A percentile compares a stretch with the other conserved stretches of the same genome.
These are phyloP conservation scores for Drosophila colorata DNA, from an alignment of 2,888 invertebrate genomes.

Conservation along the genomic window DNA sequence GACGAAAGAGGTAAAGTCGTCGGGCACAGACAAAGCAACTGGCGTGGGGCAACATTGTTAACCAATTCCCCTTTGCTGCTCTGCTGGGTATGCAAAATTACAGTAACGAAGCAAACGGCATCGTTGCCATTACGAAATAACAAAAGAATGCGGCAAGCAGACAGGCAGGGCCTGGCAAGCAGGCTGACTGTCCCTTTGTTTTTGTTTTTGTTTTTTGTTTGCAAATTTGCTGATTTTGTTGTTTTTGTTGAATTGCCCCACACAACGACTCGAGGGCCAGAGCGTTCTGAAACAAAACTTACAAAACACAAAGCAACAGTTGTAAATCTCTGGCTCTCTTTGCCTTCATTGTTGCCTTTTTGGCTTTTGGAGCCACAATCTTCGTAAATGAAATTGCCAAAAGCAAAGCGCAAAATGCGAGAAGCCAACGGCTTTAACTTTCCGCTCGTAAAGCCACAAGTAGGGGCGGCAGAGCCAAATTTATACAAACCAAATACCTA, in stretches of 20 bases:
- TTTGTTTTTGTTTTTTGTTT: slow-evolving; percentile 40
- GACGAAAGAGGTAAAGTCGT: slow-evolving; percentile 14
- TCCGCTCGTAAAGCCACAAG: slow-evolving; percentile 51
- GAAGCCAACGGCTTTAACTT: slow-evolving; percentile 61
- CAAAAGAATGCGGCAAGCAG: slow-evolving; percentile 70
- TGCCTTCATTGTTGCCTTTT: slow-evolving; percentile 16
- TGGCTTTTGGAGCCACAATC: slow-evolving; percentile 43
- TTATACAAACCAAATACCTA: slow-evolving; percentile 17
- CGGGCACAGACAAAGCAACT: slow-evolving; percentile 17
- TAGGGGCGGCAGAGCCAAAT: slow-evolving; percentile 36
- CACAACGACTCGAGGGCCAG: slow-evolving; percentile 40
- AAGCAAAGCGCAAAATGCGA: slow-evolving; percentile 67
- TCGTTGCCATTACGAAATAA: slow-evolving; percentile 72
- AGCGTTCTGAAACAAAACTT: slow-evolving; percentile 75
- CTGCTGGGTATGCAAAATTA: slow-evolving; percentile 39
- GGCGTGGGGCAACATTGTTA: slow-evolving; percentile 34
- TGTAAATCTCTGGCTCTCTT: slow-evolving; percentile 70
- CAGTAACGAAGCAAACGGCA: slow-evolving; percentile 40
- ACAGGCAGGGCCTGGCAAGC: slow-evolving; percentile 25
- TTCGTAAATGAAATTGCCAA: slow-evolving; percentile 74
- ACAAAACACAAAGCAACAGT: slow-evolving; percentile 79
- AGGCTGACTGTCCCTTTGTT: slow-evolving; percentile 62
- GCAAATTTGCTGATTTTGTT: slow-evolving; percentile 60
- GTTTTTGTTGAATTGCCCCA: slow-evolving; percentile 43
- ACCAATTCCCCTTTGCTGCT: slow-evolving; percentile 51